Conservation (phyloP, 2,113 vertebrate genomes). For the Brachyhypopomus occidentalis region DNA sequence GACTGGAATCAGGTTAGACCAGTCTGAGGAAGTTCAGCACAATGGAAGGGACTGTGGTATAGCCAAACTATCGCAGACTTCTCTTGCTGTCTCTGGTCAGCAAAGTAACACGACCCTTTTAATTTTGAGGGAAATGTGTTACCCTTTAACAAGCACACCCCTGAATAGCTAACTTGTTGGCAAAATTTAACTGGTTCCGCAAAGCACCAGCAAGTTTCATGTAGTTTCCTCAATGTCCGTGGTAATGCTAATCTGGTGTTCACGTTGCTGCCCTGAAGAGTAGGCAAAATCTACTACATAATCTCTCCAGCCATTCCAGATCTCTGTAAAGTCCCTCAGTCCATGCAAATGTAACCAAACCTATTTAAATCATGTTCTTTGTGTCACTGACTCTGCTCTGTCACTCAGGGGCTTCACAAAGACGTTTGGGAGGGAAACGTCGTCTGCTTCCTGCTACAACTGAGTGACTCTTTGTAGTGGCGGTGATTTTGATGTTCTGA, state of each 20-base stretch:
- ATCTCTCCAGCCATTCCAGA: neutral
- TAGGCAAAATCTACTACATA: too few relatives aligned
- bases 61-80: neutral
- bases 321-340: neutral
- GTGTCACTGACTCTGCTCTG: neutral
- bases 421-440: neutral
- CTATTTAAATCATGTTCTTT: neutral
- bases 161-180: neutral
- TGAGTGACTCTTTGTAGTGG: too few relatives aligned
- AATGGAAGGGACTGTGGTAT: neutral
- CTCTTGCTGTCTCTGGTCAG: neutral
- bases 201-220: neutral
- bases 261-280: neutral
- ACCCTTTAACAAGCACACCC: constrained; percentile 29
- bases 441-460: too few relatives aligned
- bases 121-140: neutral
- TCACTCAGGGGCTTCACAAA: neutral
- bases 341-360: neutral
- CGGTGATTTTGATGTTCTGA: neutral
- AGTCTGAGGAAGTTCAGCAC: constrained; percentile 53
- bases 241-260: too few relatives aligned
- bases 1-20: constrained; percentile 46
- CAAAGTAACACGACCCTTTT: neutral
- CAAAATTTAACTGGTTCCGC: constrained; percentile 5
- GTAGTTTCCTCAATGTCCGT: neutral